These are phyloP conservation scores for Falco naumanni DNA, from an alignment of 2,797 vertebrate species.

Conservation along the genomic window DNA sequence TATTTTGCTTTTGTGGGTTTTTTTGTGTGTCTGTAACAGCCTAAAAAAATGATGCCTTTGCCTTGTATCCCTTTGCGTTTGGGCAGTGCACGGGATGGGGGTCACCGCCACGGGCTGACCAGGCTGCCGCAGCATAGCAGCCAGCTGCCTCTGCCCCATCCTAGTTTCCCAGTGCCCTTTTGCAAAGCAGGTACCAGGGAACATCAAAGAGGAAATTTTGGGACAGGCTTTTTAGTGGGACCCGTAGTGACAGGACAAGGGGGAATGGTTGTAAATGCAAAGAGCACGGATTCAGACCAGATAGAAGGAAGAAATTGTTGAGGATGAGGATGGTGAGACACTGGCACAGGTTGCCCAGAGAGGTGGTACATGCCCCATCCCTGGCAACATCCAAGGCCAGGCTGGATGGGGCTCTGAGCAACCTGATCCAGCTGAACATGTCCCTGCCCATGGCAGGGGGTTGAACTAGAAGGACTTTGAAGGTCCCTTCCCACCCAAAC, in stretches of 20 bases:
- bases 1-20: background rate
- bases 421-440: no score
- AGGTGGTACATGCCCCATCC: background rate
- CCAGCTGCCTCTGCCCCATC: background rate
- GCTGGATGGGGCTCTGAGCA: no score
- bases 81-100: fast-evolving
- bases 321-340: fast-evolving
- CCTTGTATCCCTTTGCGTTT: background rate
- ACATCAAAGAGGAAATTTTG: no score
- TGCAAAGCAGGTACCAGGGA: no score
- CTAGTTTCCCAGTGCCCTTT: background rate
- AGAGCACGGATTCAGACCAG: background rate
- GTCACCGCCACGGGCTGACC: no score
- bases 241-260: no score
- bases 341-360: background rate
- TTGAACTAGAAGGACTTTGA: no score
- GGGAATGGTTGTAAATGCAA: no score
- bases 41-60: background rate
- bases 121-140: fast-evolving
- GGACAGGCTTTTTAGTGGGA: no score
- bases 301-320: background rate
- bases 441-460: no score
- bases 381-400: no score
- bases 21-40: background rate
- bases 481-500: no score